Conservation (phyloP, 2,113 vertebrate species). For the Prinia subflava region DNA sequence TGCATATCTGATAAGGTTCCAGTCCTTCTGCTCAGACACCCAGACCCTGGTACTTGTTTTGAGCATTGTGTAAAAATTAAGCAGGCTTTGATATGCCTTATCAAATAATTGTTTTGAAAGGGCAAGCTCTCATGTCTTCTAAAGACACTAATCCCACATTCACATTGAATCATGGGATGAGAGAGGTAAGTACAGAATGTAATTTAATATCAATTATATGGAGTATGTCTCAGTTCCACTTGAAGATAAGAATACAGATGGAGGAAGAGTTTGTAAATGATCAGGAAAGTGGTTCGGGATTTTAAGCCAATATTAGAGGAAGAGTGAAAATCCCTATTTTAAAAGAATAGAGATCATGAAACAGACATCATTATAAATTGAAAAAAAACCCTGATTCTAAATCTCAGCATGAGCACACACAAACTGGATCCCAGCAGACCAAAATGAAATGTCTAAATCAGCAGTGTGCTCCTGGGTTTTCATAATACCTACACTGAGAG, state of each 20-base stretch:
- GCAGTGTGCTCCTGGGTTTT: neutral
- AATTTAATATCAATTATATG: neutral
- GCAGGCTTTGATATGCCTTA: neutral
- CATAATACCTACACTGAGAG: neutral
- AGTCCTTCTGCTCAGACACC: neutral
- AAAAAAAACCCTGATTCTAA: neutral
- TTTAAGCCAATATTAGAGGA: neutral
- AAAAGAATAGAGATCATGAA: neutral
- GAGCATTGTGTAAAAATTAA: neutral
- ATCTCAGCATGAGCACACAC: neutral
- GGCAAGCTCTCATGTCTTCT: neutral
- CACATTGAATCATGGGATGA: neutral
- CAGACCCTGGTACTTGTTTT: neutral
- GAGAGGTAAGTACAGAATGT: neutral
- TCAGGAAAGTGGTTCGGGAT: neutral
- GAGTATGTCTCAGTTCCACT: neutral
- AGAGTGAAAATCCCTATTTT: neutral
- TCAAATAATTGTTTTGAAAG: conserved; percentile 13
- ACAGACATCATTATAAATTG: neutral
- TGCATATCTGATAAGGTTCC: neutral
- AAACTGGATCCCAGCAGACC: neutral
- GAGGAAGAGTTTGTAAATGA: neutral
- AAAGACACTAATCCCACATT: neutral
- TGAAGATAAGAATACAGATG: neutral
- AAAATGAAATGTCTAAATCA: neutral